phyloP scores from a whole-genome alignment of 2,797 vertebrate species.

The Enoplosus armatus region DNA sequence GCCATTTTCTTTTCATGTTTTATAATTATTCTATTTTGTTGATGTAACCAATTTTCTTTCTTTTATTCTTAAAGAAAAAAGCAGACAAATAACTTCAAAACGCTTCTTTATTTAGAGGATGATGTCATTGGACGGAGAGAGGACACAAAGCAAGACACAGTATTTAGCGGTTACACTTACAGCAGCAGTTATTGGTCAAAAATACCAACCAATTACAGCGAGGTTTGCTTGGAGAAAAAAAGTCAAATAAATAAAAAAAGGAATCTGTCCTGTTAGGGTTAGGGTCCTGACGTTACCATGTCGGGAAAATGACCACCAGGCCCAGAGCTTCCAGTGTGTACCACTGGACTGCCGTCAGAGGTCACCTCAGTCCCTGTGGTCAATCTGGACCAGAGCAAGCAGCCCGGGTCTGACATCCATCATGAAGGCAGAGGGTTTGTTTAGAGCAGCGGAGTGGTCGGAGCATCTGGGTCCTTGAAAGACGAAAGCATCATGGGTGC shows the following conservation, averaged over 20 bases:
- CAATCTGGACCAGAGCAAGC: not conserved
- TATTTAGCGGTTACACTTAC: conserved; percentile 48
- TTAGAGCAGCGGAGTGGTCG: conserved; percentile 16
- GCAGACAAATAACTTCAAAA: conserved; percentile 48
- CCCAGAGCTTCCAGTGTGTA: not conserved
- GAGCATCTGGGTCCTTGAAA: conserved; percentile 8
- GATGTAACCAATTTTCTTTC: not conserved
- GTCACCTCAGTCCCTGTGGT: not conserved
- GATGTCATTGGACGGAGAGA: conserved; percentile 36
- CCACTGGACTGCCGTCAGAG: not conserved
- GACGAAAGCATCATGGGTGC: not conserved
- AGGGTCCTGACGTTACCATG: conserved; percentile 2
- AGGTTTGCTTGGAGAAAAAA: conserved; percentile 29
- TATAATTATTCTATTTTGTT: not conserved
- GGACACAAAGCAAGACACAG: conserved; percentile 33
- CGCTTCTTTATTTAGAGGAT: conserved; percentile 67
- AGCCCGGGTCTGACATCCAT: not conserved
- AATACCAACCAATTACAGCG: conserved; percentile 38
- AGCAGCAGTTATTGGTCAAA: conserved; percentile 65
- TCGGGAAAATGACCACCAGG: not conserved
- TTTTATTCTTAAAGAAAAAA: not conserved
- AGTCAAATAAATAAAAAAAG: conserved; percentile 47
- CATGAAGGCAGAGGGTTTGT: conserved; percentile 30
- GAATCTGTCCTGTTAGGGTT: not conserved
- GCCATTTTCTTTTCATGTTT: not conserved